phyloP scores from a whole-genome alignment of 2,797 vertebrate genomes.

The Cryptoprocta ferox region DNA sequence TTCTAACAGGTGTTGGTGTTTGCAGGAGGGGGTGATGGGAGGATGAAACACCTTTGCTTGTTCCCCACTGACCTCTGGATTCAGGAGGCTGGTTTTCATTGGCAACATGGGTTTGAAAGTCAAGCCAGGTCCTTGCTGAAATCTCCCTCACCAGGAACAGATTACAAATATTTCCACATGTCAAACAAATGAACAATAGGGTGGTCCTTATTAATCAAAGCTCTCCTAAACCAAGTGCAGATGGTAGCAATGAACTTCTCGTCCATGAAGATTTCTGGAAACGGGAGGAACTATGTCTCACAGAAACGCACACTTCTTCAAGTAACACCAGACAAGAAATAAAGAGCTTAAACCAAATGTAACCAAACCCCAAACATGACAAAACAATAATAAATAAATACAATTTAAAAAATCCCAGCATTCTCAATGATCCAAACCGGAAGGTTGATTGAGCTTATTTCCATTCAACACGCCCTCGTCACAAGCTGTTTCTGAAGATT shows the following conservation, averaged over 20 bases:
- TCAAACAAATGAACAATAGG: constrained; percentile 80
- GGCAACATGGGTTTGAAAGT: constrained; percentile 73
- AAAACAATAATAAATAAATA: constrained; percentile 11
- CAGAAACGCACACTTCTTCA: constrained; percentile 74
- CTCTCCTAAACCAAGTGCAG: constrained; percentile 84
- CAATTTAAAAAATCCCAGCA: constrained; percentile 62
- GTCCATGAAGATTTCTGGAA: constrained; percentile 70
- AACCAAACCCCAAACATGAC: neutral
- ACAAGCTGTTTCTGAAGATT: constrained; percentile 70
- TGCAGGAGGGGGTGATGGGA: constrained; percentile 62
- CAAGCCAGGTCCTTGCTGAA: constrained; percentile 76
- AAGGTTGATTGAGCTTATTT: constrained; percentile 80
- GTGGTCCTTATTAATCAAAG: constrained; percentile 87
- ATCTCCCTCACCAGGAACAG: constrained; percentile 80
- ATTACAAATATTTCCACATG: constrained; percentile 81
- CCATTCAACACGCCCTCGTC: constrained; percentile 61
- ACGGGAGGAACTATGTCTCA: constrained; percentile 71
- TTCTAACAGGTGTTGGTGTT: constrained; percentile 79
- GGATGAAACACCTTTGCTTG: constrained; percentile 67
- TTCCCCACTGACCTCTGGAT: constrained; percentile 66
- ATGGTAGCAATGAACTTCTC: constrained; percentile 79
- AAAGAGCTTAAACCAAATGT: constrained; percentile 63
- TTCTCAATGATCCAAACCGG: constrained; percentile 74
- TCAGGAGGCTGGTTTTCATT: constrained; percentile 75
- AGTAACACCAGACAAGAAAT: constrained; percentile 72